A percentile compares a stretch with the other conserved stretches of the same genome.
Conservation (phyloP, 1,140 invertebrate species). For the Trachymyrmex septentrionalis region DNA sequence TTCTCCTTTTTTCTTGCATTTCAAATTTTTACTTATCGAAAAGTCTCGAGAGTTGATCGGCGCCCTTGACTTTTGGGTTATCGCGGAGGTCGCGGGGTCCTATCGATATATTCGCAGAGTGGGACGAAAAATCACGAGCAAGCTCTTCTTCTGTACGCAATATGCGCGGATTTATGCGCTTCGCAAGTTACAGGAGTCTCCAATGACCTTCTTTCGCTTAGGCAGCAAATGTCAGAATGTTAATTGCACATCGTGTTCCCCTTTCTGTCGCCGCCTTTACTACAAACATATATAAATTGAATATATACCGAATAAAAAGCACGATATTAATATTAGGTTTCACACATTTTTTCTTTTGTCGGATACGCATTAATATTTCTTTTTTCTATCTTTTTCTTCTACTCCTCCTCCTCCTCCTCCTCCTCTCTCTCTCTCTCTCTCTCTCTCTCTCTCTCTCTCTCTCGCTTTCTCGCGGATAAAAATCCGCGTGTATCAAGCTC, state of each 20-base stretch:
- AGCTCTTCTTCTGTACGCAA: conserved; percentile 48
- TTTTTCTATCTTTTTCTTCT: background rate
- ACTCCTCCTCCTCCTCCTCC: too few species aligned
- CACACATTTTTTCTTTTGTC: background rate
- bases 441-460: background rate
- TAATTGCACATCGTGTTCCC: conserved; percentile 1
- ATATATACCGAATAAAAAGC: background rate
- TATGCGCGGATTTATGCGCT: conserved; percentile 46
- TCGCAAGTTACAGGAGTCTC: background rate
- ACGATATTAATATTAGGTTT: conserved; percentile 15
- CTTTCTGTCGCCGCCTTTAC: background rate
- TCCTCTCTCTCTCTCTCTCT: background rate
- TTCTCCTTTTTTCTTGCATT: conserved; percentile 6
- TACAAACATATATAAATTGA: background rate
- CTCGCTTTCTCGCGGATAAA: conserved; percentile 6
- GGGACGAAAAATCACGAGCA: conserved; percentile 79
- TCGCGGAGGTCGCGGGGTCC: conserved; percentile 80
- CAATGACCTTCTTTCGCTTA: background rate
- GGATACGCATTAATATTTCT: conserved; percentile 10
- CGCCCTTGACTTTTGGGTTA: conserved; percentile 85
- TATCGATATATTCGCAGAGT: conserved; percentile 70
- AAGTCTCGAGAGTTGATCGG: conserved; percentile 75
- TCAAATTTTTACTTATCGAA: conserved; percentile 53
- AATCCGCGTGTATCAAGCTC: conserved; percentile 44
- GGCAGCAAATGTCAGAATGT: conserved; percentile 7